A percentile compares a stretch with the other conserved stretches of the same genome.
phyloP scores from a whole-genome alignment of 2,113 vertebrate genomes.

The Sinocyclocheilus anophthalmus region DNA sequence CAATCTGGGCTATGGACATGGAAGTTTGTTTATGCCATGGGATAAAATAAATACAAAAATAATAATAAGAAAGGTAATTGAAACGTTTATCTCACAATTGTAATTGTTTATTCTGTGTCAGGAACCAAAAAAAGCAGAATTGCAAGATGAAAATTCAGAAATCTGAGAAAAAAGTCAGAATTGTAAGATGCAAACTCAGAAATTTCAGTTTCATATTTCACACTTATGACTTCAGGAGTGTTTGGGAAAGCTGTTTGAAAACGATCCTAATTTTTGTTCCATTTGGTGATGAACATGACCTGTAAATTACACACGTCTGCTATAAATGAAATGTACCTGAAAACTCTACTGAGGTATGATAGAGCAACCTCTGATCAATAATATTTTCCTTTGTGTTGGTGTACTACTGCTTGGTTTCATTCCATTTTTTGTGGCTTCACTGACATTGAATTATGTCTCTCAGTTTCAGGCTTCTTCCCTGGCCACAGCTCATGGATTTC shows the following conservation, averaged over 20 bases:
- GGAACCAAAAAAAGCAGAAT: background rate
- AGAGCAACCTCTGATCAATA: background rate
- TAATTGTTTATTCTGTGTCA: background rate
- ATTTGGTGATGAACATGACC: background rate
- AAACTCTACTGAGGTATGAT: background rate
- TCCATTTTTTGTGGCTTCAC: background rate
- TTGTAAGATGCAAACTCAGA: too few species aligned
- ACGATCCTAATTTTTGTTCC: background rate
- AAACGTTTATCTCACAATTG: background rate
- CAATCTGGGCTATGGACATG: too few species aligned
- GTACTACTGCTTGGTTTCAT: background rate
- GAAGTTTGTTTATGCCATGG: too few species aligned
- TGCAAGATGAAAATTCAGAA: too few species aligned
- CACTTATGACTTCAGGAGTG: background rate
- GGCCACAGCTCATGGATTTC: conserved; percentile 88
- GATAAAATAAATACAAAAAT: too few species aligned
- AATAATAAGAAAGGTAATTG: background rate
- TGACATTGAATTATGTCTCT: conserved; percentile 30
- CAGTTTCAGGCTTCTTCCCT: conserved; percentile 67
- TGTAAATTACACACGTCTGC: background rate
- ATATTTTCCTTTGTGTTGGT: background rate
- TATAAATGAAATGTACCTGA: background rate
- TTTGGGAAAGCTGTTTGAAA: background rate
- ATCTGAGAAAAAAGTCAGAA: background rate
- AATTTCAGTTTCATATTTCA: background rate